Conservation (phyloP, 2,797 vertebrate species). For the Carapus acus region DNA sequence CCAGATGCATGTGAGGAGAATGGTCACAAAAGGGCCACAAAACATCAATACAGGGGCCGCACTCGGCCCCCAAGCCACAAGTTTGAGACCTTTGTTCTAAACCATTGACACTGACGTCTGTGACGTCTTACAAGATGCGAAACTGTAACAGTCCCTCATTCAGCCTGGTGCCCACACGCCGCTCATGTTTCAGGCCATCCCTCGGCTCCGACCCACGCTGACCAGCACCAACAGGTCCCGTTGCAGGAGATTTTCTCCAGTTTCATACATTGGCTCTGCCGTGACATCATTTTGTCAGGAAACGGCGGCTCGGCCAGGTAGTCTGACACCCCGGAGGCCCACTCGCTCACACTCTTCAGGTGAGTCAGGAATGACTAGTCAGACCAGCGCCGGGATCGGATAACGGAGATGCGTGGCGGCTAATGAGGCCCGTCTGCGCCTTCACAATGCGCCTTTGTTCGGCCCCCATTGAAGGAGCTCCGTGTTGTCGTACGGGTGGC, state of each 20-base stretch:
- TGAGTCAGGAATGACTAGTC: conserved; percentile 55
- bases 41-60: background rate
- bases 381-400: conserved; percentile 48
- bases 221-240: conserved; percentile 19
- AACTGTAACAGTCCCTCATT: conserved; percentile 7
- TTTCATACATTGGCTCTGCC: conserved; percentile 28
- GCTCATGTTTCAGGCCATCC: background rate
- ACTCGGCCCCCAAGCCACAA: too few relatives aligned
- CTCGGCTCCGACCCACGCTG: conserved; percentile 31
- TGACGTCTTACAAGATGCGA: too few relatives aligned
- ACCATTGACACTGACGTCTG: too few relatives aligned
- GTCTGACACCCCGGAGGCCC: conserved; percentile 29
- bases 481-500: conserved; percentile 39
- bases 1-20: too few relatives aligned
- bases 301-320: conserved; percentile 29
- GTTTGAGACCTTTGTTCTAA: too few relatives aligned
- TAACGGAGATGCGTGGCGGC: conserved; percentile 54
- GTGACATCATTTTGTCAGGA: conserved; percentile 20
- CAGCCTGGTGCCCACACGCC: background rate
- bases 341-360: conserved; percentile 45
- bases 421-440: conserved; percentile 59
- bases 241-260: conserved; percentile 21
- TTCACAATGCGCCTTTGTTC: conserved; percentile 54
- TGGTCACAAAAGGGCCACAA: background rate
- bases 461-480: conserved; percentile 21